Conservation (phyloP, 1,140 invertebrate genomes). For the Anagrus nilaparvatae region DNA sequence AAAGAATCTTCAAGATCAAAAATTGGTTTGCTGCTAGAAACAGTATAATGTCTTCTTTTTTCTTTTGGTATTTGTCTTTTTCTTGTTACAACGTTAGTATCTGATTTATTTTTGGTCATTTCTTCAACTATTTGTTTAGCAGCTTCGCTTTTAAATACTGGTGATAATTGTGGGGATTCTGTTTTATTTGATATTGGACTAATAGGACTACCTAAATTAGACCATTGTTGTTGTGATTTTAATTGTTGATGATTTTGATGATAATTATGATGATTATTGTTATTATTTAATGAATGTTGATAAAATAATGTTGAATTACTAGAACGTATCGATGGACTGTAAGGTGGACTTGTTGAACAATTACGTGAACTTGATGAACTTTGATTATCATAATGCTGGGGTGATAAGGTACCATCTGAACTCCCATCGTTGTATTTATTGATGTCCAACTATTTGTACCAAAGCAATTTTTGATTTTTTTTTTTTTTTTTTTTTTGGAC, state of each 20-base stretch:
- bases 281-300: neutral
- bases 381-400: slow-evolving; percentile 28
- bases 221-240: no score
- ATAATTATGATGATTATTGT: no score
- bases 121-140: slow-evolving; percentile 76
- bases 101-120: slow-evolving; percentile 48
- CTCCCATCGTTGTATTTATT: slow-evolving; percentile 32
- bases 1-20: slow-evolving; percentile 34
- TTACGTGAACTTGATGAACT: slow-evolving; percentile 30
- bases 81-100: slow-evolving; percentile 22
- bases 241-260: no score
- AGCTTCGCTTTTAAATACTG: slow-evolving; percentile 75
- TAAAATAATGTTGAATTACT: no score
- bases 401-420: slow-evolving; percentile 33
- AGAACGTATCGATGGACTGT: no score
- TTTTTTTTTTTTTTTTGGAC: no score
- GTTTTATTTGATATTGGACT: no score
- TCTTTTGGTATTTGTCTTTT: slow-evolving; percentile 62
- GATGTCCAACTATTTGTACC: no score
- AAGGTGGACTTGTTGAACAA: slow-evolving; percentile 31
- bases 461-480: no score
- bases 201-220: no score
- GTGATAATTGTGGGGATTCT: slow-evolving; percentile 36
- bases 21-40: slow-evolving; percentile 57
- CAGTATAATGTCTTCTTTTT: slow-evolving; percentile 78